Base-by-base conservation (phyloP, 1,140 invertebrate species). In the Pseudomyrmex cubaensis region DNA sequence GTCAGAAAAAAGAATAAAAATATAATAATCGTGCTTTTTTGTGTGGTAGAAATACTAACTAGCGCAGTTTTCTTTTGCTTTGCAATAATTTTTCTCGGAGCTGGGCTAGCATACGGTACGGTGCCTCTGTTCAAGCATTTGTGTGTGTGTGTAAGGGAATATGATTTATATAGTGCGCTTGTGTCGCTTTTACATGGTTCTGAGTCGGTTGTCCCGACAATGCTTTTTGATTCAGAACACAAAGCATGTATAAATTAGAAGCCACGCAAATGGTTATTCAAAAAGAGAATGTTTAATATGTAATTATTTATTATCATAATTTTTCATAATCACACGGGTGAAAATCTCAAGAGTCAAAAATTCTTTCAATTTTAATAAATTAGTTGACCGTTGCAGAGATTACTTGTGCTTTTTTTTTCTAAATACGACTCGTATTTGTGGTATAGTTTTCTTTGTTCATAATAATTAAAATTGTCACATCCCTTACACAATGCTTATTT, bases 101-200 rank as follows among this genome's bases (percentile, higher is more conserved):
- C 17, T 63, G 59, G 3, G 15, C 62, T 54, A 77, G 48, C 74
- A 67, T 54, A 77, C 62, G 74, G 52, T 77, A 77, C 74, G 25
- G 22, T 54, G 22, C 48, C 25, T 67, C 62, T 77, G 74, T 50
- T 77, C 74, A 66, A 77, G 62, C 62, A 77, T 56, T 77, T 25
- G 25, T 25, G 25, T 25, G 25, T 25, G 74, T 77, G 62, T 67
- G 54, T 63, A 7, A 35, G 35, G 48, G 74, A 77, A 77, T 77
- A 54, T 77, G 74, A 77, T 77, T 77, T 77, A 77, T 77, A 77
- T 22, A 67, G 22, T 66, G 25, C 48, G 15, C 62, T 48, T 48
- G 25, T 74, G 72, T 77, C 62, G 62, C 74, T 77, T 77, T 77
- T 77, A 67, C 74, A 77, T 67, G 74, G 35, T 61, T 74, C 72